These are phyloP conservation scores for Unio pictorum DNA, from an alignment of 2,888 invertebrate species.

Conservation along the genomic window DNA sequence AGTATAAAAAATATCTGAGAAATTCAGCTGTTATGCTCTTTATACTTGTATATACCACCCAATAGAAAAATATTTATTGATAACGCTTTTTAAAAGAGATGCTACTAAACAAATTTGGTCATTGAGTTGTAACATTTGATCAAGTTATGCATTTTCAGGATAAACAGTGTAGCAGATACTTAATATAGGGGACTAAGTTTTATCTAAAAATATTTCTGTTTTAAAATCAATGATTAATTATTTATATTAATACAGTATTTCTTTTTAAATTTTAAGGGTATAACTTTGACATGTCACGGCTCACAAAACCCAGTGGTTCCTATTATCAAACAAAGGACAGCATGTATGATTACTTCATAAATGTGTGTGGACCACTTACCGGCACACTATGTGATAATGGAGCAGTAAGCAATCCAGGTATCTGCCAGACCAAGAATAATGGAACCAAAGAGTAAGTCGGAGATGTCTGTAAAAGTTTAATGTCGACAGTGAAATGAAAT, in stretches of 20 bases:
- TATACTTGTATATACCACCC: too few species aligned
- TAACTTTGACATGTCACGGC: slow-evolving; percentile 57
- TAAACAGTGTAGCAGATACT: too few species aligned
- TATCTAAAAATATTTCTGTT: too few species aligned
- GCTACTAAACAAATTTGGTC: too few species aligned
- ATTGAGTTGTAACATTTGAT: too few species aligned
- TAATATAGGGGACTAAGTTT: too few species aligned
- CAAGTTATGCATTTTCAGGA: too few species aligned
- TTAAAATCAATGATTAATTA: too few species aligned
- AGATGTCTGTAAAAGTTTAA: neutral
- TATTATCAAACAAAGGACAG: slow-evolving; percentile 41
- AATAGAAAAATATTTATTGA: too few species aligned
- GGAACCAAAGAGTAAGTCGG: slow-evolving; percentile 13
- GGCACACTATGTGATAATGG: slow-evolving; percentile 46
- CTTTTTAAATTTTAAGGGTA: slow-evolving; percentile 40
- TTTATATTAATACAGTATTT: too few species aligned
- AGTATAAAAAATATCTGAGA: too few species aligned
- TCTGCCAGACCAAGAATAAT: slow-evolving; percentile 58
- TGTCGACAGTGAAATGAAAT: neutral
- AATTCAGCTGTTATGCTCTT: neutral
- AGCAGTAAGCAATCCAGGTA: slow-evolving; percentile 41
- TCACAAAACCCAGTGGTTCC: slow-evolving; percentile 38
- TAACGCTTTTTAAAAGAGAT: too few species aligned
- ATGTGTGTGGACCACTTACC: slow-evolving; percentile 59
- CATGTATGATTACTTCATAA: slow-evolving; percentile 57